A percentile compares a stretch with the other conserved stretches of the same genome.
Conservation (phyloP, 2,797 vertebrate genomes). For the Cuculus canorus region DNA sequence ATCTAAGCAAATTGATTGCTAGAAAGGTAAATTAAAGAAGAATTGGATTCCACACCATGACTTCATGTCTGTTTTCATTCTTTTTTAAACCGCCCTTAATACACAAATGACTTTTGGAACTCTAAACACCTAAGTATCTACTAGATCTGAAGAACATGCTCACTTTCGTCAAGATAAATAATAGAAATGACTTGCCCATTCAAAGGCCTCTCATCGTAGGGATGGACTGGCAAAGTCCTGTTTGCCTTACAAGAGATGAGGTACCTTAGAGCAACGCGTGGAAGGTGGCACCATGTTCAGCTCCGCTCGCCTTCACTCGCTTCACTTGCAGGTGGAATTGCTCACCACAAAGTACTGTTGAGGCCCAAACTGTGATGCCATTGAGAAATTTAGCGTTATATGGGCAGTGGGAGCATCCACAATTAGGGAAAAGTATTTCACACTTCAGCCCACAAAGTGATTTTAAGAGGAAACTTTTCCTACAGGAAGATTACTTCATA, state of each 20-base stretch:
- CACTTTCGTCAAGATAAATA: background rate
- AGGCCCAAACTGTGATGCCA: background rate
- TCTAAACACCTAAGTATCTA: background rate
- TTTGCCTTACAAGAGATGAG: background rate
- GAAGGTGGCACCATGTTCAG: fast-evolving
- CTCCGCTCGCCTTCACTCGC: background rate
- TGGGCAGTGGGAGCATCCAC: background rate
- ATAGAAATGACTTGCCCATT: background rate
- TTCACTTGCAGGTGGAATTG: background rate
- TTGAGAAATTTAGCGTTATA: background rate
- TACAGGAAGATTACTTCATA: background rate
- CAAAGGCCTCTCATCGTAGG: background rate
- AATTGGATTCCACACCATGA: fast-evolving
- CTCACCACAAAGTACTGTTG: background rate
- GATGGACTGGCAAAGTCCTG: background rate
- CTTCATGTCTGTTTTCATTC: background rate
- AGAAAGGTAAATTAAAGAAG: background rate
- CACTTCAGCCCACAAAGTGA: background rate
- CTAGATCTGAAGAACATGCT: background rate
- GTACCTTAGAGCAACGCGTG: fast-evolving
- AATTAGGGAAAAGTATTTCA: background rate
- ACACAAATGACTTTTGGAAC: background rate
- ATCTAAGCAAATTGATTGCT: background rate
- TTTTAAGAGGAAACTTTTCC: background rate
- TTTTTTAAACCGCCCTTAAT: background rate